Evolutionary conservation across 2,888 invertebrate genomes (phyloP).

Genomic region (Odontocerum albicorne): DNA sequence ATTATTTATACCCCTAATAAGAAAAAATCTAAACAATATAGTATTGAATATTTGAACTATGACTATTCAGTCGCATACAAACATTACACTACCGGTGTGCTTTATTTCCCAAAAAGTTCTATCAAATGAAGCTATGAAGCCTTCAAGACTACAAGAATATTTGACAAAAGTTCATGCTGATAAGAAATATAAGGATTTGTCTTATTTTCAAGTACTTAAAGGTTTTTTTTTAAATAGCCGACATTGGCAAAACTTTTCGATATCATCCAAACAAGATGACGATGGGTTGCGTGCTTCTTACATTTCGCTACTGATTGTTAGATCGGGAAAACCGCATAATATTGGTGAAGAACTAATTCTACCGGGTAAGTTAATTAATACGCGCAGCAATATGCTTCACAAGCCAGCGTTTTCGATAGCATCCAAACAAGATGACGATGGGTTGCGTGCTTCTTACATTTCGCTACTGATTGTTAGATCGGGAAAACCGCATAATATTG

Average conservation of each 20-base stretch:
- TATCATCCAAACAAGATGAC: not conserved
- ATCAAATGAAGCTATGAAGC: constrained; percentile 39
- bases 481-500: too few relatives aligned
- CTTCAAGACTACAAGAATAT: constrained; percentile 23
- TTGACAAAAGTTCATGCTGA: not conserved
- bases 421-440: too few relatives aligned
- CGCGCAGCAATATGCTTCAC: too few relatives aligned
- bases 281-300: not conserved
- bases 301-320: not conserved
- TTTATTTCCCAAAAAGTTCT: constrained; percentile 41
- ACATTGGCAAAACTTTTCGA: not conserved
- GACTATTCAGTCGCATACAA: too few relatives aligned
- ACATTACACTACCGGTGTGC: constrained; percentile 36
- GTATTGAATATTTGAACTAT: too few relatives aligned
- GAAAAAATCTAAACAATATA: too few relatives aligned
- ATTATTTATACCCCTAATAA: too few relatives aligned
- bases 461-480: too few relatives aligned
- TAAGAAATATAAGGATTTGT: not conserved
- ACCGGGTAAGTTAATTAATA: too few relatives aligned
- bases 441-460: too few relatives aligned
- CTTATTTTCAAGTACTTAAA: constrained; percentile 1
- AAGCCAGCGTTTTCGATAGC: too few relatives aligned
- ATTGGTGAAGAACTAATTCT: not conserved
- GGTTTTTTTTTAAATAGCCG: not conserved
- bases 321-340: not conserved